A percentile compares a stretch with the other conserved stretches of the same genome.
Evolutionary conservation across 2,888 invertebrate species (phyloP).

Genomic region (Andricus quercusramuli): DNA sequence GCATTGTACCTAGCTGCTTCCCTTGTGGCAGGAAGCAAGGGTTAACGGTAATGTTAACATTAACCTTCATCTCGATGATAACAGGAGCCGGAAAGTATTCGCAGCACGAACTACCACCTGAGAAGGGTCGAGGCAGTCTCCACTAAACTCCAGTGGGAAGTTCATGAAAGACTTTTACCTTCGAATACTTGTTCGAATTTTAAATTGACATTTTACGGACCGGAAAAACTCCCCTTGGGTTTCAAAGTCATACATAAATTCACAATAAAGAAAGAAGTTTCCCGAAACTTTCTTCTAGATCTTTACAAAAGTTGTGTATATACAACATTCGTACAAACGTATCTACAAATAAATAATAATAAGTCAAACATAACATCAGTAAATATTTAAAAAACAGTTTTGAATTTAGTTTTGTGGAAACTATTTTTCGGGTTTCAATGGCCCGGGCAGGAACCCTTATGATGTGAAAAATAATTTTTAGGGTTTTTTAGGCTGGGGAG

Average conservation of each 20-base stretch:
- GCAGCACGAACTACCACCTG: conserved; percentile 30
- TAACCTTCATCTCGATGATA: conserved; percentile 43
- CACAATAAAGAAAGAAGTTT: conserved; percentile 37
- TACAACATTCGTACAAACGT: no score
- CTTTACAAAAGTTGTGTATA: not conserved
- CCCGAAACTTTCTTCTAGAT: not conserved
- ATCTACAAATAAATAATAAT: no score
- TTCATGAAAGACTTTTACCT: not conserved
- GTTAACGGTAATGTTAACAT: conserved; percentile 41
- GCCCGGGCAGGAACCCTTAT: no score
- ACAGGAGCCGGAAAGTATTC: conserved; percentile 37
- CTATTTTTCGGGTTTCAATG: no score
- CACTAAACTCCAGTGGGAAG: conserved; percentile 1
- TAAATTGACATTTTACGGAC: not conserved
- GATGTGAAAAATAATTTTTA: no score
- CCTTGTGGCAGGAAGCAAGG: conserved; percentile 30
- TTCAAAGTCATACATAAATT: not conserved
- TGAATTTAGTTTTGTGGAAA: no score
- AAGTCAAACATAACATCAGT: no score
- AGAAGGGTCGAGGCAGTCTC: conserved; percentile 17
- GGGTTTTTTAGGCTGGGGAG: no score
- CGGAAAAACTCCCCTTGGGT: not conserved
- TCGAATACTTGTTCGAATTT: conserved; percentile 28
- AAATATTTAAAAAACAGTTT: no score
- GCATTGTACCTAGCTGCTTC: conserved; percentile 21